Percentiles rank a stretch among this genome's conserved stretches.
phyloP scores from a whole-genome alignment of 2,113 vertebrate genomes.

The Pontoporia blainvillei region DNA sequence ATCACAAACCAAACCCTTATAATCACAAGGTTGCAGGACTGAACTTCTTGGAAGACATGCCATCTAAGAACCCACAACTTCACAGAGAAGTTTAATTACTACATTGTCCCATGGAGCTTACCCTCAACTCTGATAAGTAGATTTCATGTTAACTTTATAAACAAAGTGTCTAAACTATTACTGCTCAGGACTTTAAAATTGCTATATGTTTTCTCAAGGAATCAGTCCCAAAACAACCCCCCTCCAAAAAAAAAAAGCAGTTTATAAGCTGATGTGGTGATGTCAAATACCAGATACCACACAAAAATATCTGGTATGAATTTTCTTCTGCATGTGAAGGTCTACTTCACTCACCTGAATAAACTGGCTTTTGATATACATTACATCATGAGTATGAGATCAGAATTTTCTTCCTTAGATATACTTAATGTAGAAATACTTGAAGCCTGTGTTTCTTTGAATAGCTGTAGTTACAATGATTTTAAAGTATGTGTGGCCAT shows the following conservation, averaged over 20 bases:
- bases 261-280: not conserved
- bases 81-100: conserved; percentile 44
- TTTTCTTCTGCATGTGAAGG: not conserved
- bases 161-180: conserved; percentile 50
- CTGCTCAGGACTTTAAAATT: not conserved
- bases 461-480: conserved; percentile 7
- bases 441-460: not conserved
- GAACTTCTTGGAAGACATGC: conserved; percentile 26
- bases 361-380: conserved; percentile 1
- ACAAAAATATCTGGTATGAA: not conserved
- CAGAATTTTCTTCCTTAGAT: conserved; percentile 35
- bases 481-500: not conserved
- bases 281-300: not conserved
- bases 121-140: not conserved
- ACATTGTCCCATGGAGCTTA: conserved; percentile 12
- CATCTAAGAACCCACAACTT: conserved; percentile 40
- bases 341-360: conserved; percentile 42
- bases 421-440: not conserved
- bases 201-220: not conserved
- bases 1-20: conserved; percentile 53
- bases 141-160: conserved; percentile 44
- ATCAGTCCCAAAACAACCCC: not conserved
- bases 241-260: not conserved
- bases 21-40: conserved; percentile 51
- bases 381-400: not conserved